These are phyloP conservation scores for Drosophila albomicans DNA, from an alignment of 1,140 invertebrate species.

Conservation along the genomic window DNA sequence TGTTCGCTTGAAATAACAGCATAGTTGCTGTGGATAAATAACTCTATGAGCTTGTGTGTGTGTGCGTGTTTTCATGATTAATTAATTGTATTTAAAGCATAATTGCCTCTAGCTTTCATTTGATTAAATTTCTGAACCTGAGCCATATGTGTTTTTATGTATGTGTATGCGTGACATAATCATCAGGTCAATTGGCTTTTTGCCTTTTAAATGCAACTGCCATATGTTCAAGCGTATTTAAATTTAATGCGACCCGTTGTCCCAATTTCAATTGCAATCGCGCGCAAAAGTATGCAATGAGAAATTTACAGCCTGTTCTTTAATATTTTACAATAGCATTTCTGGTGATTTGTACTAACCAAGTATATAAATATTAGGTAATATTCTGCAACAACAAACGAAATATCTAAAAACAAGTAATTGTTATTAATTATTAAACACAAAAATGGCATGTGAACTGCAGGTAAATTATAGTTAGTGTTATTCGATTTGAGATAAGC, in stretches of 20 bases:
- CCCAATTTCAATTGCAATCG: conserved; percentile 6
- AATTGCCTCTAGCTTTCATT: conserved; percentile 82
- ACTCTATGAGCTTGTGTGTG: conserved; percentile 7
- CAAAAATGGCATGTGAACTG: conserved; percentile 4
- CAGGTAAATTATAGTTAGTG: background rate
- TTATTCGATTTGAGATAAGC: background rate
- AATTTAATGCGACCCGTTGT: conserved; percentile 38
- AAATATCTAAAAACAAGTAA: background rate
- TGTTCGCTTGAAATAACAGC: conserved; percentile 74
- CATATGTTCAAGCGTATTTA: conserved; percentile 43
- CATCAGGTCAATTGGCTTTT: conserved; percentile 73
- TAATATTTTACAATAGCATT: conserved; percentile 2
- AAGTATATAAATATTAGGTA: background rate
- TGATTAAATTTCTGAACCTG: conserved; percentile 73
- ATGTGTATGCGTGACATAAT: conserved; percentile 38
- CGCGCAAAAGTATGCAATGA: conserved; percentile 42
- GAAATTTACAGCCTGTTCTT: conserved; percentile 13
- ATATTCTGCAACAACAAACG: background rate
- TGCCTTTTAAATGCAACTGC: conserved; percentile 53
- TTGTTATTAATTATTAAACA: conserved; percentile 1
- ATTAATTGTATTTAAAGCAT: conserved; percentile 83
- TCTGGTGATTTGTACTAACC: background rate
- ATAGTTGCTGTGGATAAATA: conserved; percentile 52
- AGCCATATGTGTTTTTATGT: background rate
- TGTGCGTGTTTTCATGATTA: conserved; percentile 76